These are phyloP conservation scores for Carapus acus DNA, from an alignment of 2,797 vertebrate genomes.

Conservation along the genomic window DNA sequence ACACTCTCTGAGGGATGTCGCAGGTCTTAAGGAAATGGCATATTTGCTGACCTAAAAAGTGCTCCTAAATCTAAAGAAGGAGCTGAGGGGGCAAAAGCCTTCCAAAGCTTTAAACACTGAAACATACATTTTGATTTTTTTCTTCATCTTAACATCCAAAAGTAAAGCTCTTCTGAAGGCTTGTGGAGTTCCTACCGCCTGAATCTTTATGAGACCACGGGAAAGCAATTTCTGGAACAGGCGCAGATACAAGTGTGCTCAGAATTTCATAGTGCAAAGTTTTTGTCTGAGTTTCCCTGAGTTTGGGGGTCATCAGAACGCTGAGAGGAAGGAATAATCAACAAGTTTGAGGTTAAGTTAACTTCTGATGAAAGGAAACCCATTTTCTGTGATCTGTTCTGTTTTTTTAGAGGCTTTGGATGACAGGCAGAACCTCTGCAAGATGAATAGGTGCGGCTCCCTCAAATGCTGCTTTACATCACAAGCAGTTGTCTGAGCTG, in stretches of 20 bases:
- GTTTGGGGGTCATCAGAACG: neutral
- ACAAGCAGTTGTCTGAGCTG: too few species aligned
- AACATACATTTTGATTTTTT: conserved; percentile 21
- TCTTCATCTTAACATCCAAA: conserved; percentile 24
- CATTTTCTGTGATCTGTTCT: too few species aligned
- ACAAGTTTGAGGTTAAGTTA: neutral
- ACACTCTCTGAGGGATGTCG: conserved; percentile 28
- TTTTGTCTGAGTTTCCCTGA: conserved; percentile 2
- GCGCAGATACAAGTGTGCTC: conserved; percentile 11
- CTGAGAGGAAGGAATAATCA: conserved; percentile 10
- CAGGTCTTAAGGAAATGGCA: conserved; percentile 44
- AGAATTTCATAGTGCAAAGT: neutral
- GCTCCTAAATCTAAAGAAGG: conserved; percentile 5
- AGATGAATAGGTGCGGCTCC: too few species aligned
- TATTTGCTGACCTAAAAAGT: conserved; percentile 48
- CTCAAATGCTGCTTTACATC: too few species aligned
- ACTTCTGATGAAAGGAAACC: too few species aligned
- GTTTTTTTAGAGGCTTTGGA: too few species aligned
- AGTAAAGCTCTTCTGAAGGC: conserved; percentile 9
- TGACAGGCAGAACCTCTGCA: too few species aligned
- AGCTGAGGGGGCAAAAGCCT: conserved; percentile 27
- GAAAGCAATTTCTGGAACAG: conserved; percentile 4
- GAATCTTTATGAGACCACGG: neutral
- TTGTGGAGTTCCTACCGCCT: neutral
- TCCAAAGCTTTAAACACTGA: conserved; percentile 23